A percentile compares a stretch with the other conserved stretches of the same genome.
Evolutionary conservation across 1,140 invertebrate genomes (phyloP).

Genomic region (Atta colombica): DNA sequence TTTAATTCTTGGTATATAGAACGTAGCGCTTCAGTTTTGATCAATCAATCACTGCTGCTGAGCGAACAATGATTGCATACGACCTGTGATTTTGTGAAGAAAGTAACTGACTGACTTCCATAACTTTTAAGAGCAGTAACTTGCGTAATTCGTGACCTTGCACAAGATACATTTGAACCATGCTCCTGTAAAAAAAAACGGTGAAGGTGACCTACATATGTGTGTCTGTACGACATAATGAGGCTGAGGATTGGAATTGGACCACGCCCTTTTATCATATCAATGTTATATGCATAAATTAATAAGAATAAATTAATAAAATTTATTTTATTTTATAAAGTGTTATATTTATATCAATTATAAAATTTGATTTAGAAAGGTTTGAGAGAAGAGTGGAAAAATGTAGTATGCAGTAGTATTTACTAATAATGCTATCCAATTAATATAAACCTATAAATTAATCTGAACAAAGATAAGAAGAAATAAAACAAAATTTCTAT

Average conservation of each 20-base stretch:
- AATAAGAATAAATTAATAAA: neutral
- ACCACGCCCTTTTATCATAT: slow-evolving; percentile 31
- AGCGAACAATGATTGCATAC: neutral
- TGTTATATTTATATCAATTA: slow-evolving; percentile 1
- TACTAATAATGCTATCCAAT: neutral
- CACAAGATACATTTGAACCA: slow-evolving; percentile 50
- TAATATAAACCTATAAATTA: neutral
- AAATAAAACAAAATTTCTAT: neutral
- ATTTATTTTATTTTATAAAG: neutral
- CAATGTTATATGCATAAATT: slow-evolving; percentile 14
- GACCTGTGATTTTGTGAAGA: slow-evolving; percentile 18
- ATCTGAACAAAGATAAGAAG: neutral
- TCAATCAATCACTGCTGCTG: neutral
- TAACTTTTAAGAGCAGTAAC: slow-evolving; percentile 38
- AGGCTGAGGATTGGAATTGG: slow-evolving; percentile 28
- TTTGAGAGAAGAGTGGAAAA: neutral
- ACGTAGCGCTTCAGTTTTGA: neutral
- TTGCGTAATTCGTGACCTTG: slow-evolving; percentile 51
- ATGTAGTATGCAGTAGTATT: neutral
- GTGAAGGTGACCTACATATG: slow-evolving; percentile 59
- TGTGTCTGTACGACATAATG: slow-evolving; percentile 22
- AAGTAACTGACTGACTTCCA: slow-evolving; percentile 22
- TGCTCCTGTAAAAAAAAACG: slow-evolving; percentile 38
- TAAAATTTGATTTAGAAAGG: neutral
- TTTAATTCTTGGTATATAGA: neutral